A percentile compares a stretch with the other conserved stretches of the same genome.
These are phyloP conservation scores for Mesochorus sp. DNA, from an alignment of 2,888 invertebrate genomes.

Conservation along the genomic window DNA sequence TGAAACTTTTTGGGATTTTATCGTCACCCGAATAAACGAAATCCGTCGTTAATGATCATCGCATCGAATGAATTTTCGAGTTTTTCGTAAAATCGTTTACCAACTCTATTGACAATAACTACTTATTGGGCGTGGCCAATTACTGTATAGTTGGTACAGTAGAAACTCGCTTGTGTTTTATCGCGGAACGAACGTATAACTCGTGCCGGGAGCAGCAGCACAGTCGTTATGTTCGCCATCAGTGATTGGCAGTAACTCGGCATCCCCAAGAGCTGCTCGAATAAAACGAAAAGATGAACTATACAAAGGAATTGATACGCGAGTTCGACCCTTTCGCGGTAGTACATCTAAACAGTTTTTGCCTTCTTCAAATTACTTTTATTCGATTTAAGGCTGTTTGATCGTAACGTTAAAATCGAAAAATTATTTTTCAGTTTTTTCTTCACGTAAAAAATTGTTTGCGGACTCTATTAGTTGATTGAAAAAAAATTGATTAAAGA, in stretches of 20 bases:
- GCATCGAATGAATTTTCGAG: too few relatives aligned
- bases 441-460: too few relatives aligned
- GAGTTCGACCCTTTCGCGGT: not conserved
- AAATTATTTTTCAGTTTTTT: too few relatives aligned
- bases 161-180: conserved; percentile 42
- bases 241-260: conserved; percentile 56
- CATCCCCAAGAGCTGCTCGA: not conserved
- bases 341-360: too few relatives aligned
- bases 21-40: not conserved
- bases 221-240: conserved; percentile 21
- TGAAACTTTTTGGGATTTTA: not conserved
- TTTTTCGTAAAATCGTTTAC: too few relatives aligned
- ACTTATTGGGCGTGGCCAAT: conserved; percentile 57
- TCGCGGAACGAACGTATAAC: not conserved
- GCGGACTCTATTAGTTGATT: too few relatives aligned
- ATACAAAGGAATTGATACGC: not conserved
- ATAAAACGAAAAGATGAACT: not conserved
- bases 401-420: too few relatives aligned
- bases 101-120: conserved; percentile 58
- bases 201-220: conserved; percentile 21
- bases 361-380: too few relatives aligned
- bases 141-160: conserved; percentile 56
- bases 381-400: too few relatives aligned
- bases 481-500: too few relatives aligned
- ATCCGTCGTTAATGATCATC: too few relatives aligned